These are phyloP conservation scores for Enteromius viviparus DNA, from an alignment of 2,797 vertebrate genomes.

Conservation along the genomic window DNA sequence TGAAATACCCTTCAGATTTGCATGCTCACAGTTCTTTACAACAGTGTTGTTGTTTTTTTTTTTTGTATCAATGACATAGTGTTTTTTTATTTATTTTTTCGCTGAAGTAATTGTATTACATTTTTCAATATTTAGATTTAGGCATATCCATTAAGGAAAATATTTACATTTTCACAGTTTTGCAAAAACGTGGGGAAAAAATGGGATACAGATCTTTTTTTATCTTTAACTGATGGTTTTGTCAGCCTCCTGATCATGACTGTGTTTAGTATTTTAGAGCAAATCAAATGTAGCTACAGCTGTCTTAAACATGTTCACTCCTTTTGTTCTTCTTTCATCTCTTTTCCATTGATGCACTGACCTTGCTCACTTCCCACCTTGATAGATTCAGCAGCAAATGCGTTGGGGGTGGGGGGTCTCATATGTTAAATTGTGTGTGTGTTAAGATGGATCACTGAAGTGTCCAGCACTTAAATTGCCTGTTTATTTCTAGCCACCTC, in stretches of 20 bases:
- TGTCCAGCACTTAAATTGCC: slow-evolving; percentile 85
- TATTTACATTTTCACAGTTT: not conserved
- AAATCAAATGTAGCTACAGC: slow-evolving; percentile 19
- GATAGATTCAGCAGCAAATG: slow-evolving; percentile 51
- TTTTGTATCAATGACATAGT: too few relatives aligned
- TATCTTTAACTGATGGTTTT: not conserved
- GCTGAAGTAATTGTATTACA: too few relatives aligned
- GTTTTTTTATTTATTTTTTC: too few relatives aligned
- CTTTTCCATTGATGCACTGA: slow-evolving; percentile 63
- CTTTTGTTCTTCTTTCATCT: slow-evolving; percentile 53
- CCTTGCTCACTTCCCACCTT: slow-evolving; percentile 66
- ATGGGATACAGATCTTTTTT: not conserved
- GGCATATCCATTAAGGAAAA: not conserved
- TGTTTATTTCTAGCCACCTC: slow-evolving; percentile 85
- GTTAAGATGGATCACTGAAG: slow-evolving; percentile 73
- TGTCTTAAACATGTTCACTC: slow-evolving; percentile 66
- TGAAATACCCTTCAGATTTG: too few relatives aligned
- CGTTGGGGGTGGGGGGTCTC: slow-evolving; percentile 21
- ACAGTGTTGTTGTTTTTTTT: too few relatives aligned
- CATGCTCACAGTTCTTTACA: too few relatives aligned
- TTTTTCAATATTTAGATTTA: not conserved
- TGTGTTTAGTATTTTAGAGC: not conserved
- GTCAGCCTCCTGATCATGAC: not conserved
- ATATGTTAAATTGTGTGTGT: slow-evolving; percentile 32
- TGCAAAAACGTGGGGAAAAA: not conserved